These are phyloP conservation scores for Synodontis membranacea DNA, from an alignment of 2,113 vertebrate genomes.

Conservation along the genomic window DNA sequence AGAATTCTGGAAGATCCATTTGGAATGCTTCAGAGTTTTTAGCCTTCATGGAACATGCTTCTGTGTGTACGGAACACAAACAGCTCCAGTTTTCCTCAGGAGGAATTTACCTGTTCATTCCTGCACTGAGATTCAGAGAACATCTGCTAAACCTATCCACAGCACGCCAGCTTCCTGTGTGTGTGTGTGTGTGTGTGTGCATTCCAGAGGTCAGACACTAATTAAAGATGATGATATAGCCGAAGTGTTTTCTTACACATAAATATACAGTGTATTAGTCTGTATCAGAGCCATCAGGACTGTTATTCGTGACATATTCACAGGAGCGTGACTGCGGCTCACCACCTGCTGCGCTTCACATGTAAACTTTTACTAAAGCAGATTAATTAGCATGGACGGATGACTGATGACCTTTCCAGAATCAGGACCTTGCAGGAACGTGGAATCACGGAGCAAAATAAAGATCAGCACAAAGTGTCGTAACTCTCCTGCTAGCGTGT, in stretches of 20 bases:
- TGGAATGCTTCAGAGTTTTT: constrained; percentile 18
- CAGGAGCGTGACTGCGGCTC: too few relatives aligned
- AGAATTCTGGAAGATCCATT: not conserved
- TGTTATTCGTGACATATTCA: too few relatives aligned
- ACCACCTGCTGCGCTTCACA: too few relatives aligned
- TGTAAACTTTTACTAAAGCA: too few relatives aligned
- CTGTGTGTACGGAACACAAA: constrained; percentile 5
- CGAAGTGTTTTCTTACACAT: not conserved
- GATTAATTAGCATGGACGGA: too few relatives aligned
- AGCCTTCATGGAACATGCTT: not conserved
- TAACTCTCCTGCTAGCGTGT: not conserved
- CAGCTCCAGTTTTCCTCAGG: constrained; percentile 16
- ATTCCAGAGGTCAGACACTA: not conserved
- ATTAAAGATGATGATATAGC: not conserved
- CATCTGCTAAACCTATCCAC: constrained; percentile 64
- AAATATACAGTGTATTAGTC: not conserved
- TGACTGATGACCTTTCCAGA: not conserved
- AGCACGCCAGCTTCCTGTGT: constrained; percentile 32
- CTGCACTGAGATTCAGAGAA: constrained; percentile 46
- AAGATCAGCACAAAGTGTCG: not conserved
- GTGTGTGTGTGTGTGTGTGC: not conserved
- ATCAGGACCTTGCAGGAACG: not conserved
- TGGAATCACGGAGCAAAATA: not conserved
- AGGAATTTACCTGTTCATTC: constrained; percentile 47
- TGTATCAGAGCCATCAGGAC: not conserved